Percentiles rank a stretch among this genome's conserved stretches.
Conservation (phyloP, 2,113 vertebrate genomes). For the Apteryx owenii region DNA sequence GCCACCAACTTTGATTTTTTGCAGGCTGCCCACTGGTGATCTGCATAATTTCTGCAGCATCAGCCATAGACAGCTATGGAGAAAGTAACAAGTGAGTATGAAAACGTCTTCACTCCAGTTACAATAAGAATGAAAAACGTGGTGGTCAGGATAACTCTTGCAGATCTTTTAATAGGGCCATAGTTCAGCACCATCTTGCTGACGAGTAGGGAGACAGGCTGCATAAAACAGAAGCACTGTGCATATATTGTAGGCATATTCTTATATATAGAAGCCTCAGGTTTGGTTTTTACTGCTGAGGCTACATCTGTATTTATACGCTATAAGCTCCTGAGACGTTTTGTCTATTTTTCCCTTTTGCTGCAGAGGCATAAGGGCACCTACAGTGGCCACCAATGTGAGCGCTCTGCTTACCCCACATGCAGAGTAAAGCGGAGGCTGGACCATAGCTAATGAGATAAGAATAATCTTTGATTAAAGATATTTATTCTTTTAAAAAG, state of each 20-base stretch:
- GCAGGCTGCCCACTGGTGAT: constrained; percentile 90
- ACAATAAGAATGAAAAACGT: background rate
- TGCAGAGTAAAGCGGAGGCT: background rate
- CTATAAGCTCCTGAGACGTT: background rate
- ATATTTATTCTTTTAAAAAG: background rate
- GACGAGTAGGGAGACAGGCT: background rate
- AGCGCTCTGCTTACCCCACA: background rate
- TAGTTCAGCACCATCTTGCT: background rate
- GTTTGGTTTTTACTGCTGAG: background rate
- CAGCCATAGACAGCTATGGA: constrained; percentile 87
- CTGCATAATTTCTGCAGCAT: constrained; percentile 87
- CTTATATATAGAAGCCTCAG: background rate
- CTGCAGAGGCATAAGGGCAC: background rate
- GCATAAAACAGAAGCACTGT: background rate
- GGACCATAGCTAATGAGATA: background rate
- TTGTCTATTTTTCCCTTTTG: background rate
- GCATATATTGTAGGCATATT: background rate
- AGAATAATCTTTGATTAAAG: background rate
- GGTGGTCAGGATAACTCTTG: accelerated
- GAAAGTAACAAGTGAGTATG: constrained; percentile 86
- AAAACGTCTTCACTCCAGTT: background rate
- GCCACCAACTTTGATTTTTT: background rate
- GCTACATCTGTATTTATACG: background rate
- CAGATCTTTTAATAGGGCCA: background rate
- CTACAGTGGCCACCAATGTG: background rate